These are phyloP conservation scores for Atta texana DNA, from an alignment of 1,140 invertebrate species.

Conservation along the genomic window DNA sequence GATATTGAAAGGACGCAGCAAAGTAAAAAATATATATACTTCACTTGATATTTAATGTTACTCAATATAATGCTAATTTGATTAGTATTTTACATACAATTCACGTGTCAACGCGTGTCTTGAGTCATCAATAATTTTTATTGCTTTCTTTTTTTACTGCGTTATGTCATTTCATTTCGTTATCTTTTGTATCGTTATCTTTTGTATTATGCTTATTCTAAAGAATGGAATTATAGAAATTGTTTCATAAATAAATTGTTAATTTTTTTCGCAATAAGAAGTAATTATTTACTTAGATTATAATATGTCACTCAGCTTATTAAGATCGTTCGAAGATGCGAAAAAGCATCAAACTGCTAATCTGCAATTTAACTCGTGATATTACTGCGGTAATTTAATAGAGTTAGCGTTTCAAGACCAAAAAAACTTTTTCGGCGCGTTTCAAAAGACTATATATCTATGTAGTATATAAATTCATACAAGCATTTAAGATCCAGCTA, in stretches of 20 bases:
- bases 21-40: neutral
- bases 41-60: neutral
- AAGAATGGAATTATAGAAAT: neutral
- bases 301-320: too few relatives aligned
- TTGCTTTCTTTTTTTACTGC: neutral
- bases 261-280: too few relatives aligned
- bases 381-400: too few relatives aligned
- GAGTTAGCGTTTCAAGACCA: too few relatives aligned
- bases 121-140: neutral
- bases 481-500: too few relatives aligned
- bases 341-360: too few relatives aligned
- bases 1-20: neutral
- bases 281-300: too few relatives aligned
- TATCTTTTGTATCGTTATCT: neutral
- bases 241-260: neutral
- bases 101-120: neutral
- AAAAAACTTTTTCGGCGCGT: too few relatives aligned
- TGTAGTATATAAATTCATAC: too few relatives aligned
- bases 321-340: too few relatives aligned
- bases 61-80: neutral
- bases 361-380: too few relatives aligned
- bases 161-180: neutral
- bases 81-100: neutral
- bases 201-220: neutral
- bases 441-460: too few relatives aligned